These are phyloP conservation scores for Molanna angustata DNA, from an alignment of 2,888 invertebrate species.

Conservation along the genomic window DNA sequence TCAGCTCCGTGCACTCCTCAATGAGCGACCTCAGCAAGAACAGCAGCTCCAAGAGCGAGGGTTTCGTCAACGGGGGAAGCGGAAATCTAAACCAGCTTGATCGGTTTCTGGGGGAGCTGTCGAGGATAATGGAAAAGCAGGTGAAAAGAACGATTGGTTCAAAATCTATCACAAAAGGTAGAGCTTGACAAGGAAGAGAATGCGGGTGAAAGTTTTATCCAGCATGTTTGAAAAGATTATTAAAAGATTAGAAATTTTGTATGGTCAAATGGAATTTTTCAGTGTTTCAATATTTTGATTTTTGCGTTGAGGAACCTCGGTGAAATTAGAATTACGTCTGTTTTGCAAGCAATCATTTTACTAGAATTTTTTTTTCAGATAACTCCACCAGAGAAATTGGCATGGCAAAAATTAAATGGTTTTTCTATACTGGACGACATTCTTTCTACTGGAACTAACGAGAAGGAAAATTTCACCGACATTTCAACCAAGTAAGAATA, in stretches of 20 bases:
- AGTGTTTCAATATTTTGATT: not conserved
- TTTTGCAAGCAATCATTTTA: no score
- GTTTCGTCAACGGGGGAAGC: conserved; percentile 21
- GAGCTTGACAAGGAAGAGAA: not conserved
- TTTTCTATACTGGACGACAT: conserved; percentile 64
- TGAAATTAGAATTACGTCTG: conserved; percentile 1
- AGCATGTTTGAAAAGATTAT: not conserved
- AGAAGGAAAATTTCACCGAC: conserved; percentile 50
- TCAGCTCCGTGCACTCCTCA: conserved; percentile 46
- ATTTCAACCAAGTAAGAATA: conserved; percentile 66
- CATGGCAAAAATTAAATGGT: conserved; percentile 55
- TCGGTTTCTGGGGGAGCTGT: conserved; percentile 54
- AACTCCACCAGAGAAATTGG: conserved; percentile 42
- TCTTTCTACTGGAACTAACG: conserved; percentile 57
- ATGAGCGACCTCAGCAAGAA: conserved; percentile 43
- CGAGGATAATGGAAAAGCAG: conserved; percentile 46
- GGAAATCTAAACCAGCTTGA: conserved; percentile 50
- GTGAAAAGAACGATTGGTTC: conserved; percentile 34
- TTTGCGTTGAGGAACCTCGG: not conserved
- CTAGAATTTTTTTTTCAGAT: conserved; percentile 33
- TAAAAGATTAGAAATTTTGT: no score
- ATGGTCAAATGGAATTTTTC: no score
- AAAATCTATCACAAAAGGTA: not conserved
- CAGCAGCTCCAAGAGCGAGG: conserved; percentile 35
- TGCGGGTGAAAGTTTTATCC: not conserved